phyloP scores from a whole-genome alignment of 2,888 invertebrate genomes.

The Pecten maximus region DNA sequence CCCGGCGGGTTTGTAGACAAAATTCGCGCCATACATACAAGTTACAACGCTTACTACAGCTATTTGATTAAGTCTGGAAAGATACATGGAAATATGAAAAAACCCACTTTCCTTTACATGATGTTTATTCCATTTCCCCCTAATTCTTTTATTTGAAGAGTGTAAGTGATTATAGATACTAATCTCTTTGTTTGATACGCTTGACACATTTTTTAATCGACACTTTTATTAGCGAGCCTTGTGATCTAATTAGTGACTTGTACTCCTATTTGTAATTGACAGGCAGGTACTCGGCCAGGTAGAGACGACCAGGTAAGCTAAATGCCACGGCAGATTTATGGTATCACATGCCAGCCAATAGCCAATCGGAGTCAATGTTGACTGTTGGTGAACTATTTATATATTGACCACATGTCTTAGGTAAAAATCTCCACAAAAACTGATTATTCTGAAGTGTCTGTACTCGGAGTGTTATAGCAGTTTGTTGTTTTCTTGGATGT shows the following conservation, averaged over 20 bases:
- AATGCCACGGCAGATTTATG: neutral
- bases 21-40: no score
- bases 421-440: neutral
- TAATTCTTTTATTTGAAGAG: no score
- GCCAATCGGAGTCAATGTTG: neutral
- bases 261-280: neutral
- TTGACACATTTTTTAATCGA: neutral
- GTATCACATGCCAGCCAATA: neutral
- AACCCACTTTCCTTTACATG: no score
- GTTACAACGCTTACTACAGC: no score
- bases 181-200: no score
- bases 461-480: neutral
- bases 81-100: no score
- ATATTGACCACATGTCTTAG: neutral
- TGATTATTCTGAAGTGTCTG: neutral
- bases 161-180: no score
- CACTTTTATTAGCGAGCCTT: neutral
- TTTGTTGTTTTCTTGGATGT: neutral
- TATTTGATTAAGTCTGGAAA: no score
- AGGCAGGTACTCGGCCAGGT: neutral
- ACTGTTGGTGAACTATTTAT: neutral
- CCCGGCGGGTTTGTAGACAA: no score
- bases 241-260: constrained; percentile 11
- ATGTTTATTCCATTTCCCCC: no score
- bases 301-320: neutral